Base-by-base conservation (phyloP, 1,140 invertebrate genomes). In the Campoletis sonorensis region DNA sequence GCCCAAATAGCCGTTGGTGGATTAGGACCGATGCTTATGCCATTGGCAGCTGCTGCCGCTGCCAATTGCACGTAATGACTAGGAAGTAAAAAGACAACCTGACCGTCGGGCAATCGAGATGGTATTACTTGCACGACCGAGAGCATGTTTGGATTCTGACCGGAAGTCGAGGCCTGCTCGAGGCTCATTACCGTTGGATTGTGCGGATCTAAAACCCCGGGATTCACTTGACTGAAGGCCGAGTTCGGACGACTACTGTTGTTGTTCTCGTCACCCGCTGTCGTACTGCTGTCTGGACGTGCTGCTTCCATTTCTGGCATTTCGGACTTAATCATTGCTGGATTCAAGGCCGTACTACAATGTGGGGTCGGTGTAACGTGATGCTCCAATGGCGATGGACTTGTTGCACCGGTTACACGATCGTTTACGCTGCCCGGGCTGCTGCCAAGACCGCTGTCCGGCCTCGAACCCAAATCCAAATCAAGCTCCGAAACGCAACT, bases 401-500 rank as follows among this genome's bases (percentile, higher is more conserved):
- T 91, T 18, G 85, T 85, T 18, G 88, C 85, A 0, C 90, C 90
- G n/a, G 90, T 83, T 27, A 90, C 88, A 23, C 90, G 87, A 54
- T 91, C 90, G 61, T 89, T 92, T 18, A 91, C 90, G 85, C 90
- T 91, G 2, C 91, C 90, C 2, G 91, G 90, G 87, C 91, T 92
- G 67, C 90, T 91, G 16, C 91, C 89, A 11, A 91, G 71, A 54
- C 90, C 91, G 37, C 90, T 91, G 82, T 92, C 90, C 13, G 91
- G 89, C 40, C 90, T 89, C 70, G 94, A 94, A 80, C 94, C 93
- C 30, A 95, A 91, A 85, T 95, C 95, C 37, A 94, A 88, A 86
- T 95, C 95, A 23, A 96, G 93, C 85, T 96, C 95, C 0, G 94
- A 93, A 18, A 96, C 93, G 87, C 95, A 96, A 83, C 93, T 94